Evolutionary conservation across 2,797 vertebrate genomes (phyloP).

Genomic region (Dendrocincla tyrannina): DNA sequence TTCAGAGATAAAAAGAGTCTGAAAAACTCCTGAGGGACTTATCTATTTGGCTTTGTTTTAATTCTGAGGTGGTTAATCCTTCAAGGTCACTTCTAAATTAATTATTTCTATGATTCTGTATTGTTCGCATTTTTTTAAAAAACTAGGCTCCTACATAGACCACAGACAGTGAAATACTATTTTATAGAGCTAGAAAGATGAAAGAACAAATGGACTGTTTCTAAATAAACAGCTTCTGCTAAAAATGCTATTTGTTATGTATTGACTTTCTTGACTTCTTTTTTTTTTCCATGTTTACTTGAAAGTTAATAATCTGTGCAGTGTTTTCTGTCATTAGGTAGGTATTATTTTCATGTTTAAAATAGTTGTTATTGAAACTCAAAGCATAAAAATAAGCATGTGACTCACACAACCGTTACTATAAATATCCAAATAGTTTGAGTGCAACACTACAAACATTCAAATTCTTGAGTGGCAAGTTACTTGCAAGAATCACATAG

Average conservation of each 20-base stretch:
- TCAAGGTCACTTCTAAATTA: not conserved
- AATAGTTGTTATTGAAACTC: not conserved
- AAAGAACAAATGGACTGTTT: not conserved
- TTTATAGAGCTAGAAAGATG: not conserved
- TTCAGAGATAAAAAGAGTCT: not conserved
- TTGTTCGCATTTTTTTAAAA: not conserved
- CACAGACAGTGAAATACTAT: not conserved
- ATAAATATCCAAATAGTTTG: not conserved
- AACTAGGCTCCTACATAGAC: not conserved
- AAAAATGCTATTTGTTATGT: not conserved
- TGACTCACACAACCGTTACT: not conserved
- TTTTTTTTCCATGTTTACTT: not conserved
- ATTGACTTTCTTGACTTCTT: not conserved
- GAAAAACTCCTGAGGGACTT: not conserved
- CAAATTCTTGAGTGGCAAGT: not conserved
- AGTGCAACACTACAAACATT: not conserved
- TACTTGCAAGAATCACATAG: not conserved
- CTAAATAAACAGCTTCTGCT: not conserved
- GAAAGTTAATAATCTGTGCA: not conserved
- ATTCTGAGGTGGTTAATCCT: not conserved
- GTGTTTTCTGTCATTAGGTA: not conserved
- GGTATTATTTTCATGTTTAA: not conserved
- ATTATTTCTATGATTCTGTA: not conserved
- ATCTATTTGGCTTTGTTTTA: not conserved
- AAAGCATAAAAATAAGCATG: not conserved